These are phyloP conservation scores for Melinaea menophilus DNA, from an alignment of 2,888 invertebrate species.

Conservation along the genomic window DNA sequence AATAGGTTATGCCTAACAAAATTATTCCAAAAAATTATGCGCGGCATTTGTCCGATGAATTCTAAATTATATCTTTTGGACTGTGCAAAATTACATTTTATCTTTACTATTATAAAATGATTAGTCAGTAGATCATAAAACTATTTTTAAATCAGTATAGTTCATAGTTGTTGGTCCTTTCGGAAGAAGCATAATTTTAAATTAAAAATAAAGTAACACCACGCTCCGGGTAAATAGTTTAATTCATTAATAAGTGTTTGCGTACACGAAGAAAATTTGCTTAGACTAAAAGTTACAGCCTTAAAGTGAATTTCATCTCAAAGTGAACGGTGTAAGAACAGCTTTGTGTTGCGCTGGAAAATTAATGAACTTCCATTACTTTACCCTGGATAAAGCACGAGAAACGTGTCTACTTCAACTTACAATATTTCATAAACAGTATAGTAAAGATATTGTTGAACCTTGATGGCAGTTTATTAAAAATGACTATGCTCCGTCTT, in stretches of 20 bases:
- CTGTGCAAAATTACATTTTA: too few relatives aligned
- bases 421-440: conserved; percentile 26
- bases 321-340: conserved; percentile 28
- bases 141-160: too few relatives aligned
- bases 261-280: conserved; percentile 25
- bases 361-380: conserved; percentile 31
- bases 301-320: conserved; percentile 31
- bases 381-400: conserved; percentile 24
- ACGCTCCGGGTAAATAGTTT: background rate
- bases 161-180: too few relatives aligned
- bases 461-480: conserved; percentile 19
- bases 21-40: too few relatives aligned
- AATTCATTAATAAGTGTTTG: conserved; percentile 16
- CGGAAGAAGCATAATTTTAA: background rate
- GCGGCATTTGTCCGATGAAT: too few relatives aligned
- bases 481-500: conserved; percentile 36
- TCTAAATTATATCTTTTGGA: too few relatives aligned
- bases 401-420: conserved; percentile 20
- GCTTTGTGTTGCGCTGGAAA: too few relatives aligned
- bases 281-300: conserved; percentile 28
- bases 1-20: too few relatives aligned
- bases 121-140: too few relatives aligned
- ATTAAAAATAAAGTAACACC: background rate
- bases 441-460: conserved; percentile 21
- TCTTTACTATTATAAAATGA: too few relatives aligned